Evolutionary conservation across 2,888 invertebrate genomes (phyloP).

Genomic region (Deilephila elpenor): DNA sequence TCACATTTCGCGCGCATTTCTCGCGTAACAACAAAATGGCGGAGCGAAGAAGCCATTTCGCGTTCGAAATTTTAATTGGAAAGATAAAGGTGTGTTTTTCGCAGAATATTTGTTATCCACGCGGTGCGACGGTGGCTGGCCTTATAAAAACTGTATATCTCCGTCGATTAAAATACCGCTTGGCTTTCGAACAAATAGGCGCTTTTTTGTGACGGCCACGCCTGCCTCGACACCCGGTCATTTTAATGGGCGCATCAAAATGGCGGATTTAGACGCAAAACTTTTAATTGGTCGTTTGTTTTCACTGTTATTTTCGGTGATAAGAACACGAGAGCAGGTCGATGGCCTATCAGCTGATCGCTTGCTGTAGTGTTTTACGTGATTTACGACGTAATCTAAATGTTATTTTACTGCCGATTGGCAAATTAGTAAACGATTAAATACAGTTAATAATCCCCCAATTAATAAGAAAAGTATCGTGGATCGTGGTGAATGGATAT

Average conservation of each 20-base stretch:
- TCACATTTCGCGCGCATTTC: conserved; percentile 27
- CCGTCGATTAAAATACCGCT: conserved; percentile 53
- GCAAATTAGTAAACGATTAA: too few species aligned
- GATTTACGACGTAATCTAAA: background rate
- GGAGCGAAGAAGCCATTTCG: conserved; percentile 75
- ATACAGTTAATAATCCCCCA: too few species aligned
- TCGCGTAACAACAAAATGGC: conserved; percentile 65
- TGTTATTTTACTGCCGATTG: too few species aligned
- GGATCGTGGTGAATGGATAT: too few species aligned
- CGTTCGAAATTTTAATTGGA: conserved; percentile 80
- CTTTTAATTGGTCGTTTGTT: conserved; percentile 29
- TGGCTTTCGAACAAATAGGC: conserved; percentile 53
- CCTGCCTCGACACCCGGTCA: conserved; percentile 29
- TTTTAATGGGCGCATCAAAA: conserved; percentile 26
- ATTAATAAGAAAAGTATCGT: too few species aligned
- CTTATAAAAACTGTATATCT: conserved; percentile 44
- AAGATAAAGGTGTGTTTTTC: conserved; percentile 69
- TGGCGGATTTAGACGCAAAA: conserved; percentile 23
- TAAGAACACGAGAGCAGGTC: conserved; percentile 20
- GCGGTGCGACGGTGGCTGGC: conserved; percentile 28
- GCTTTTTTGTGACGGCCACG: conserved; percentile 39
- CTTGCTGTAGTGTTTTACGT: background rate
- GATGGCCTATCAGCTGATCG: conserved; percentile 28
- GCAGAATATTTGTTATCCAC: conserved; percentile 56
- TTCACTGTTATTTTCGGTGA: conserved; percentile 19